phyloP scores from a whole-genome alignment of 2,113 vertebrate genomes.

The Trogon melanurus region DNA sequence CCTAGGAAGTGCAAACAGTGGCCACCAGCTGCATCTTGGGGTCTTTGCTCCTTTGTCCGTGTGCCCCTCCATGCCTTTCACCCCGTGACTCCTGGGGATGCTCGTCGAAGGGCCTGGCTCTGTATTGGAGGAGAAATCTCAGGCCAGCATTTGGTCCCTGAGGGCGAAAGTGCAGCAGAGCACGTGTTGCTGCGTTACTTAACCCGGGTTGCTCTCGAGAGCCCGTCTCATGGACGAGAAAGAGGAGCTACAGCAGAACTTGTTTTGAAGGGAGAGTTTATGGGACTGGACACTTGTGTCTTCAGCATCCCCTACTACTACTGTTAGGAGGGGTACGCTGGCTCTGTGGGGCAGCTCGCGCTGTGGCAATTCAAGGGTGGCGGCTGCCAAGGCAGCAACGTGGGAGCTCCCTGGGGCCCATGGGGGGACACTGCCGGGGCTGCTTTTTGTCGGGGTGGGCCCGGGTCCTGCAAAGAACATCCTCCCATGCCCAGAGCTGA shows the following conservation, averaged over 20 bases:
- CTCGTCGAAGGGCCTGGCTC: neutral
- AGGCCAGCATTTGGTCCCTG: neutral
- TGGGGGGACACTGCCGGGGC: fast-evolving
- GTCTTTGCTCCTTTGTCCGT: neutral
- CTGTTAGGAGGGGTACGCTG: neutral
- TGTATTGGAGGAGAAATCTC: neutral
- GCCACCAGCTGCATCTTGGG: neutral
- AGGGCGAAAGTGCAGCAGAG: neutral
- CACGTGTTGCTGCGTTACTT: neutral
- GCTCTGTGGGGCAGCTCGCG: neutral
- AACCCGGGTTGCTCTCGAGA: neutral
- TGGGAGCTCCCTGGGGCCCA: neutral
- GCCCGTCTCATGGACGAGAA: neutral
- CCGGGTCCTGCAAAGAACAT: neutral
- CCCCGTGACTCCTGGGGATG: neutral
- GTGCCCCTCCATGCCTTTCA: neutral
- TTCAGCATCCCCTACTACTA: neutral
- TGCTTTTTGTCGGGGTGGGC: fast-evolving
- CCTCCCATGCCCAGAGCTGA: neutral
- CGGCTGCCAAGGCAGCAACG: neutral
- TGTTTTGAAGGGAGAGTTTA: neutral
- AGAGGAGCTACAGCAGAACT: neutral
- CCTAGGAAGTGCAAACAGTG: neutral
- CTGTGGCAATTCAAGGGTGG: neutral
- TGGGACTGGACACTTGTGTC: neutral